A percentile compares a stretch with the other conserved stretches of the same genome.
Conservation (phyloP, 2,113 vertebrate genomes). For the Himantopus leucocephalus region DNA sequence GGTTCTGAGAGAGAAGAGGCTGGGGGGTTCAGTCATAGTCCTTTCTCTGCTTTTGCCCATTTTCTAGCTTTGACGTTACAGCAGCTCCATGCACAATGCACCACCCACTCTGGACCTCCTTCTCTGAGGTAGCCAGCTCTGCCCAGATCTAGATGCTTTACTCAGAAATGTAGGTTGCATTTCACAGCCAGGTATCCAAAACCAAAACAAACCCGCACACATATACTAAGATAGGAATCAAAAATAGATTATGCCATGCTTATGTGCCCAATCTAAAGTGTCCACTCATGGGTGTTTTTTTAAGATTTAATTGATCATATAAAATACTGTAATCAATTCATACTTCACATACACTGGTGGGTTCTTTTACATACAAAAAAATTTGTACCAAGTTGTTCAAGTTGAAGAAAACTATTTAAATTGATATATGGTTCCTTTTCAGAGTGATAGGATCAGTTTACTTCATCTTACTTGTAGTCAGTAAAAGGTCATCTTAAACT, state of each 20-base stretch:
- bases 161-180: background rate
- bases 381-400: background rate
- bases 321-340: background rate
- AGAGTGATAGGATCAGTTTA: background rate
- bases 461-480: background rate
- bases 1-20: background rate
- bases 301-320: background rate
- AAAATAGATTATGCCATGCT: background rate
- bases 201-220: background rate
- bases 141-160: background rate
- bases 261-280: background rate
- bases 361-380: background rate
- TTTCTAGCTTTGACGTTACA: background rate
- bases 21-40: background rate
- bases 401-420: background rate
- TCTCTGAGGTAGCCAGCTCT: background rate
- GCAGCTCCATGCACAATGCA: background rate
- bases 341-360: background rate
- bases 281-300: background rate
- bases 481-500: background rate
- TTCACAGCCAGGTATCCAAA: background rate
- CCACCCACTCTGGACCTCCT: background rate
- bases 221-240: background rate
- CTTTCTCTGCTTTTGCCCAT: background rate
- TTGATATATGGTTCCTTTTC: background rate